phyloP scores from a whole-genome alignment of 2,113 vertebrate species.

The Anas platyrhynchos region DNA sequence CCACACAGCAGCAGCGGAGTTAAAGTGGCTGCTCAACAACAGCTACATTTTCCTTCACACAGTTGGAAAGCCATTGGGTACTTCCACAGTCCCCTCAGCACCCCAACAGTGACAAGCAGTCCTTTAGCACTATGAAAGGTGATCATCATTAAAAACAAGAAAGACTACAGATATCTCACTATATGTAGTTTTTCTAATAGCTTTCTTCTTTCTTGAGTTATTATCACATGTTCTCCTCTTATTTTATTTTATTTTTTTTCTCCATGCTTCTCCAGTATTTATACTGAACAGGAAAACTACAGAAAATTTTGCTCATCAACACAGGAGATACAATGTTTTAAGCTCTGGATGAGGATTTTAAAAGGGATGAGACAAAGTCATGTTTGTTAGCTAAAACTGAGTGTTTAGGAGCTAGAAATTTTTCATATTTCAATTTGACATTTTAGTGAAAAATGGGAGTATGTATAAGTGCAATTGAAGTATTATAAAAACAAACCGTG shows the following conservation, averaged over 20 bases:
- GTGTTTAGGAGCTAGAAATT: neutral
- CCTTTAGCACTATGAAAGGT: neutral
- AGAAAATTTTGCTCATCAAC: neutral
- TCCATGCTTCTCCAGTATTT: neutral
- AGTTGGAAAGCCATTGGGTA: neutral
- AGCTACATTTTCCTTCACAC: neutral
- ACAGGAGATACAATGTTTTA: neutral
- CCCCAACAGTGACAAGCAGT: neutral
- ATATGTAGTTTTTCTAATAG: accelerated
- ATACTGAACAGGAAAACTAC: neutral
- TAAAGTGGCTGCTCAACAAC: neutral
- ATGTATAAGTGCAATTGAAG: neutral
- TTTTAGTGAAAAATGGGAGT: neutral
- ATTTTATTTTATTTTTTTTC: neutral
- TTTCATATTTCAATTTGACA: neutral
- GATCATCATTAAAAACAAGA: accelerated
- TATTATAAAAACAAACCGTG: neutral
- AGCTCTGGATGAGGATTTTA: neutral
- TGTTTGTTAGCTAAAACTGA: neutral
- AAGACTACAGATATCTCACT: neutral
- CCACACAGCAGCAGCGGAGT: accelerated
- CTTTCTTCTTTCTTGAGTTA: neutral
- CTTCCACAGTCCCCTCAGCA: neutral
- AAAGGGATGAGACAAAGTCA: neutral
- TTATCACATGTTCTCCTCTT: accelerated